Evolutionary conservation across 2,113 vertebrate genomes (phyloP).

Genomic region (Hydropotes inermis): DNA sequence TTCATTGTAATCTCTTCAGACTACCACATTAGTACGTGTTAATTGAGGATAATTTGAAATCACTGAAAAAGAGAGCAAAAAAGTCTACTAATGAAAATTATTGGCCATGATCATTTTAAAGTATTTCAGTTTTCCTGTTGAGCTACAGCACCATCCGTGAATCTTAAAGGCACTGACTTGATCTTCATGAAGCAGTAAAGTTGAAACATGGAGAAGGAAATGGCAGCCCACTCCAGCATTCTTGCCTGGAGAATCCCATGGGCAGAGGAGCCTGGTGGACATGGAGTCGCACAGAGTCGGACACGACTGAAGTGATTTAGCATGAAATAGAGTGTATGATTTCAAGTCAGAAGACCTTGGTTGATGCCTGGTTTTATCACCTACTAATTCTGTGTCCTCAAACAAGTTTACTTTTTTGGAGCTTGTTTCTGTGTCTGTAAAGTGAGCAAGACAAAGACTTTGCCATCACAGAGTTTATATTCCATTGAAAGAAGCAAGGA

Average conservation of each 20-base stretch:
- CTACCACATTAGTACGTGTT: background rate
- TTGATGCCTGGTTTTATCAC: background rate
- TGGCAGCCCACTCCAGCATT: background rate
- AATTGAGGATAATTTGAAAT: constrained; percentile 18
- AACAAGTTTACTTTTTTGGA: background rate
- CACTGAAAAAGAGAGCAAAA: background rate
- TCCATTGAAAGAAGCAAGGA: background rate
- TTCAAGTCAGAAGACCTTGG: constrained; percentile 17
- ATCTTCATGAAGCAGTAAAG: background rate
- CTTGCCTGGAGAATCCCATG: background rate
- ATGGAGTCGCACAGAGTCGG: background rate
- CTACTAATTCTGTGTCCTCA: background rate
- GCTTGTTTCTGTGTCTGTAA: background rate
- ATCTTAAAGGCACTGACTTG: background rate
- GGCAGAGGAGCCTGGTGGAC: background rate
- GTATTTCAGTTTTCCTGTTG: background rate
- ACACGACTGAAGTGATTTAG: background rate
- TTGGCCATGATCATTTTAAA: background rate
- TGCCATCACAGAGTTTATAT: constrained; percentile 1
- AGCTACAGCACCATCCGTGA: background rate
- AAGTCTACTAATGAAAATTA: background rate
- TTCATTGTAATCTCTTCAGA: background rate
- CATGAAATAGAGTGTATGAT: background rate
- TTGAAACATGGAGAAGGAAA: background rate
- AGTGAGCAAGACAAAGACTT: background rate